Evolutionary conservation across 2,113 vertebrate species (phyloP).

Genomic region (Mus spicilegus): DNA sequence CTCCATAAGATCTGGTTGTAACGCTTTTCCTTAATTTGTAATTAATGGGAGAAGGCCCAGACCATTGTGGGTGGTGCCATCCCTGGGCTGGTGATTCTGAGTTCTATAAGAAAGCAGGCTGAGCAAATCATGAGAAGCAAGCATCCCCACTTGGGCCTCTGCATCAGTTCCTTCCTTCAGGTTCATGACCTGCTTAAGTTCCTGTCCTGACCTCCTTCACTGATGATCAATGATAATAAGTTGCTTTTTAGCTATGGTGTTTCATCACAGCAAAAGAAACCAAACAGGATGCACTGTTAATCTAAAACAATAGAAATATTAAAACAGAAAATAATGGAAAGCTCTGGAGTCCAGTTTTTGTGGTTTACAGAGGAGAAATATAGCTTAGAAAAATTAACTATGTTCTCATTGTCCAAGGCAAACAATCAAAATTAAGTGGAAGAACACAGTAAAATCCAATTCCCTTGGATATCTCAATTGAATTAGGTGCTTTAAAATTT

Average conservation of each 20-base stretch:
- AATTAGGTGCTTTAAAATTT: neutral
- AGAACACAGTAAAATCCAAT: constrained; percentile 31
- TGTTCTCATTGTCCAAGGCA: neutral
- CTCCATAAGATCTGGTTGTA: neutral
- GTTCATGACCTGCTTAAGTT: neutral
- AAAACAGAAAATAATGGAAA: constrained; percentile 35
- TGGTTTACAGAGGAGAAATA: constrained; percentile 50
- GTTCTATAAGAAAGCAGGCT: neutral
- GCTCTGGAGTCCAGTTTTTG: neutral
- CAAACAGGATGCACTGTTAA: neutral
- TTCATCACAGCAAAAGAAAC: neutral
- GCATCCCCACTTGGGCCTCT: neutral
- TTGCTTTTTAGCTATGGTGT: neutral
- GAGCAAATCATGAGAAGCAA: neutral
- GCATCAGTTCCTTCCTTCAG: neutral
- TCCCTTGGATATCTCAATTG: neutral
- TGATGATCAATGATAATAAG: neutral
- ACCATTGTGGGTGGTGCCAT: neutral
- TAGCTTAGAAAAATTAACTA: constrained; percentile 13
- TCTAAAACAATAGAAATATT: constrained; percentile 33
- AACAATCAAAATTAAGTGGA: constrained; percentile 34
- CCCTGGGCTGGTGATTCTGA: neutral
- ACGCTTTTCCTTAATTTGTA: neutral
- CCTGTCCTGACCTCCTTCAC: neutral
- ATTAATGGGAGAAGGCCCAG: neutral